Evolutionary conservation across 1,140 invertebrate genomes (phyloP), one percentile per base, ranked within the genome.

Genomic region (Lysiphlebus fabarum): DNA sequence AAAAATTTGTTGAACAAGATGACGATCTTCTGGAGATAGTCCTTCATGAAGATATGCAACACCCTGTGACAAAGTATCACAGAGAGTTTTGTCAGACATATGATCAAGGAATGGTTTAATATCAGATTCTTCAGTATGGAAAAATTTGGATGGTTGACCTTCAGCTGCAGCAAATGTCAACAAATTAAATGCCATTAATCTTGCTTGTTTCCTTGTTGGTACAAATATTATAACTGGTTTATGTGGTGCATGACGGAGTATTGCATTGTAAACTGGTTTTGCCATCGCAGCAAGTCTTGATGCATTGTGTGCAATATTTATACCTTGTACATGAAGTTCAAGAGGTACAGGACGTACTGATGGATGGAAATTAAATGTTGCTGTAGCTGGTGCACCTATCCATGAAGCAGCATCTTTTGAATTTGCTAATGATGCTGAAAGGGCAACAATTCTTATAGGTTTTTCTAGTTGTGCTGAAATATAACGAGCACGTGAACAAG

Each of bases 11-110:
- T 98, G 92, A 4, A 99, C 94, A 40, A 98, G 80, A 37, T 90
- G 86, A 53, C 90, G 82, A 82, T 99, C 98, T 36, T 86, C 84
- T 0, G 84, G 70, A 5, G 86, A 88, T 5, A 98, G 81, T 7
- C 97, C 97, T 81, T 98, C 96, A 75, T 99, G 97, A 10, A 99
- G 82, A 78, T 97, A 99, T 4, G 93, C 97, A 41, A 99, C 95
- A 53, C 98, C 98, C 76, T 96, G 93, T 0, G 87, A 84, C 0
- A 97, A 71, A 0, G 92, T 95, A 72, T 96, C 92, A 62, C 87
- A 90, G 36, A 95, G 70, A 34, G 91, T 93, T 77, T 94, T 93
- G 74, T 99, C 96, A 1, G 83, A 79, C 76, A 98, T 87, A 65
- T 90, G 83, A 61, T 93, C 88, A 7, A 98, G 74, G 77, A 96